Evolutionary conservation across 2,888 invertebrate species (phyloP), one percentile per base, ranked within the genome.

Genomic region (Nyleta sp.): DNA sequence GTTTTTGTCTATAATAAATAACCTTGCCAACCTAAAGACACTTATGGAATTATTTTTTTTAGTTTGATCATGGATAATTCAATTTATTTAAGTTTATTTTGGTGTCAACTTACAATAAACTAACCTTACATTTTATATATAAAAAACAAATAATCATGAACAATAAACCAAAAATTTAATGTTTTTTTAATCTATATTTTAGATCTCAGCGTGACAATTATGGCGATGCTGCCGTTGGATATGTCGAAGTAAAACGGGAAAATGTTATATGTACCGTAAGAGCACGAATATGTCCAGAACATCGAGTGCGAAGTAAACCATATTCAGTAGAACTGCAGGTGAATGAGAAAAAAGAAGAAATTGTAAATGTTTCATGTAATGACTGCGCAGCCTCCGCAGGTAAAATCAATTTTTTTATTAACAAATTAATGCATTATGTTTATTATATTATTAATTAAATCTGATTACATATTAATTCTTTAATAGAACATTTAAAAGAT

Each of bases 381-480:
- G 67, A 74, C 22, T 59, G 74, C 31, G 50, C 74, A 44, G 74
- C 67, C 22, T 74, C 67, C 13, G 31, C 65, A 44, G 73, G 73
- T 73, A 64, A 46, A 46, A 42, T 28, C 28, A 28, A 28, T n/a
- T n/a, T n/a, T n/a, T n/a, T n/a, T n/a, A n/a, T n/a, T n/a, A n/a
- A n/a, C n/a, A n/a, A n/a, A n/a, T n/a, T n/a, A n/a, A n/a, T n/a
- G n/a, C n/a, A n/a, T n/a, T n/a, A n/a, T n/a, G n/a, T n/a, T n/a
- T n/a, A n/a, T n/a, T n/a, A n/a, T n/a, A n/a, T n/a, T n/a, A n/a
- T n/a, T n/a, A n/a, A n/a, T n/a, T n/a, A n/a, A n/a, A n/a, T n/a
- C n/a, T n/a, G n/a, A n/a, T n/a, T n/a, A n/a, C n/a, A n/a, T n/a
- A n/a, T n/a, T n/a, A n/a, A n/a, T n/a, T n/a, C n/a, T n/a, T n/a